Evolutionary conservation across 2,888 invertebrate genomes (phyloP), one percentile per base, ranked within the genome.

Genomic region (Drosophila buzzatii): DNA sequence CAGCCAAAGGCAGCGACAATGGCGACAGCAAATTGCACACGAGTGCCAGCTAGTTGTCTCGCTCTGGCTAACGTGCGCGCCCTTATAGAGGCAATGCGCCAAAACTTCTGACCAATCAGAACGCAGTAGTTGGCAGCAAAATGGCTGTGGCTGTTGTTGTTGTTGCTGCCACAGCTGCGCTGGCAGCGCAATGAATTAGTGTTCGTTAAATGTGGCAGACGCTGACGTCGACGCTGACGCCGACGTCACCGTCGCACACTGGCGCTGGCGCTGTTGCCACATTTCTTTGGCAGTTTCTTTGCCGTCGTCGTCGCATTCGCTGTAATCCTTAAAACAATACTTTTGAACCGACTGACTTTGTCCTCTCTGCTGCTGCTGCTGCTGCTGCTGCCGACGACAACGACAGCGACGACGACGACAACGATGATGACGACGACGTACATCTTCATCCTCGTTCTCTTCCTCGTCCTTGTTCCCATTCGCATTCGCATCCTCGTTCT

Each of bases 161-260:
- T 62, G 47, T 35, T 52, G 55, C 51, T 65, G 75, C 58, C 70
- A 70, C 57, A 56, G 59, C 39, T 20, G 56, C 42, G 72, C 83
- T 89, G 76, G 42, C 76, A 77, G 73, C 91, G 91, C 90, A 91
- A 91, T 91, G 90, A 91, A 90, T 91, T 91, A 91, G 81, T 80
- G 71, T 72, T 74, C 76, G 90, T 91, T 90, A 91, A 91, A 91
- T 85, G 84, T 79, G 81, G 74, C 84, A 86, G 72, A 59, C 18
- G 60, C 39, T 45, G 72, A 16, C 65, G 71, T 33, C 37, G 63
- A 23, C 59, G 69, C n/a, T 27, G 64, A 37, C 45, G 61, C 10
- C 18, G 64, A 41, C 45, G 61, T 45, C 61, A 49, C 33, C 37
- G 16, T 39, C 37, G 16, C 27, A 27, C 27, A 27, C 27, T 27